These are phyloP conservation scores for Aramus guarauna DNA, from an alignment of 2,113 vertebrate species.

Conservation along the genomic window DNA sequence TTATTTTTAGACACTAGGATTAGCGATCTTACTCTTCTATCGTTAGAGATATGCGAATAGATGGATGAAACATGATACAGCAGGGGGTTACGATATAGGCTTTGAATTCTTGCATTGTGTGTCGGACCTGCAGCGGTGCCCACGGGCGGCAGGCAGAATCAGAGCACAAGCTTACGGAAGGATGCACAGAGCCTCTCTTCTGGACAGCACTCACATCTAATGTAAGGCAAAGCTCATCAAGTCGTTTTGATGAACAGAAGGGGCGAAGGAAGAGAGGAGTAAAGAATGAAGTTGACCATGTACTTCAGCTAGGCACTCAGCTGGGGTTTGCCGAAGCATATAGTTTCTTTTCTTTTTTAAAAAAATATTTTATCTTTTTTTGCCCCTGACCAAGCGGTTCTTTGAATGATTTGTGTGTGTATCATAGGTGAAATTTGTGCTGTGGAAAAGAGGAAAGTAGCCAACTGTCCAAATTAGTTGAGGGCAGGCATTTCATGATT, in stretches of 20 bases:
- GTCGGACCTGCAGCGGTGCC: background rate
- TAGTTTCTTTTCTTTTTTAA: background rate
- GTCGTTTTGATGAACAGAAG: background rate
- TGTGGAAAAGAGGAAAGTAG: background rate
- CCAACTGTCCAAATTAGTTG: background rate
- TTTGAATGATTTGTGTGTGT: background rate
- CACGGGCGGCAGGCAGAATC: background rate
- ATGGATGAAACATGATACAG: background rate
- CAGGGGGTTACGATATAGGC: background rate
- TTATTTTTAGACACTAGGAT: slow-evolving; percentile 11
- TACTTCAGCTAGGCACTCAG: background rate
- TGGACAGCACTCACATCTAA: background rate
- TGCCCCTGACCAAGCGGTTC: background rate
- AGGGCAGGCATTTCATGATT: background rate
- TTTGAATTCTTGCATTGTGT: background rate
- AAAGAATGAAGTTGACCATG: background rate
- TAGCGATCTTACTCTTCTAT: background rate
- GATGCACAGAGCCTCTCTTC: background rate
- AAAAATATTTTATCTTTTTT: background rate
- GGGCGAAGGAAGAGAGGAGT: background rate
- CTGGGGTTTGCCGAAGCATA: background rate
- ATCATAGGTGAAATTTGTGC: background rate
- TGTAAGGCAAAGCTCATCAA: background rate
- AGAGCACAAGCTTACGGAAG: background rate
- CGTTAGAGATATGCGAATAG: background rate